These are phyloP conservation scores for Graphium colonna DNA, from an alignment of 2,888 invertebrate genomes.

Conservation along the genomic window DNA sequence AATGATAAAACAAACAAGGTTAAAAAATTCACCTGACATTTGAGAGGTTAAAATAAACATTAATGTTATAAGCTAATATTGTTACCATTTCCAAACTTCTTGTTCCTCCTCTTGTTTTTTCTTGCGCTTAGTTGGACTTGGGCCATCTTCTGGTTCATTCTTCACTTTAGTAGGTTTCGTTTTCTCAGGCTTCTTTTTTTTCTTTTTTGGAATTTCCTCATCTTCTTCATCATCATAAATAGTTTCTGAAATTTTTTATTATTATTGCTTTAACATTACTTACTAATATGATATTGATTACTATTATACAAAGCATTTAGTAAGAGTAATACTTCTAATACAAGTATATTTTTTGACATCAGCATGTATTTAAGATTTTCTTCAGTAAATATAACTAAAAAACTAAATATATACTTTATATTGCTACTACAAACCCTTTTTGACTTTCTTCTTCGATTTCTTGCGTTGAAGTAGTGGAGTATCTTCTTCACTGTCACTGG, in stretches of 20 bases:
- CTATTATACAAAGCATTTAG: too few species aligned
- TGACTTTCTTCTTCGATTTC: constrained; percentile 83
- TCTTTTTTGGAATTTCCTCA: constrained; percentile 79
- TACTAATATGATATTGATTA: too few species aligned
- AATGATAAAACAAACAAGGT: too few species aligned
- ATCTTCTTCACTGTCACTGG: constrained; percentile 85
- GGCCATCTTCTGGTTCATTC: constrained; percentile 47
- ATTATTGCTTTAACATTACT: too few species aligned
- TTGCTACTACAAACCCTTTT: constrained; percentile 69
- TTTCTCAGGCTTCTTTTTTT: constrained; percentile 67
- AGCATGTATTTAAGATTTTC: too few species aligned
- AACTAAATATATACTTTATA: too few species aligned
- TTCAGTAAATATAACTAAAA: too few species aligned
- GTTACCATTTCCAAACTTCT: constrained; percentile 96
- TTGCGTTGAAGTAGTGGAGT: constrained; percentile 85
- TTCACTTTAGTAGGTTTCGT: constrained; percentile 54
- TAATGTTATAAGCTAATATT: too few species aligned
- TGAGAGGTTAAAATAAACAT: too few species aligned
- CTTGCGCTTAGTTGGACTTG: constrained; percentile 83
- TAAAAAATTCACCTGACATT: too few species aligned
- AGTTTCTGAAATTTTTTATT: constrained; percentile 49
- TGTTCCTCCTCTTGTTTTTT: constrained; percentile 90
- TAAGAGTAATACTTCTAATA: too few species aligned
- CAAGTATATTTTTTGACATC: too few species aligned
- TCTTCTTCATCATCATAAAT: constrained; percentile 77